phyloP scores from a whole-genome alignment of 2,797 vertebrate genomes.

The Momotus momota region DNA sequence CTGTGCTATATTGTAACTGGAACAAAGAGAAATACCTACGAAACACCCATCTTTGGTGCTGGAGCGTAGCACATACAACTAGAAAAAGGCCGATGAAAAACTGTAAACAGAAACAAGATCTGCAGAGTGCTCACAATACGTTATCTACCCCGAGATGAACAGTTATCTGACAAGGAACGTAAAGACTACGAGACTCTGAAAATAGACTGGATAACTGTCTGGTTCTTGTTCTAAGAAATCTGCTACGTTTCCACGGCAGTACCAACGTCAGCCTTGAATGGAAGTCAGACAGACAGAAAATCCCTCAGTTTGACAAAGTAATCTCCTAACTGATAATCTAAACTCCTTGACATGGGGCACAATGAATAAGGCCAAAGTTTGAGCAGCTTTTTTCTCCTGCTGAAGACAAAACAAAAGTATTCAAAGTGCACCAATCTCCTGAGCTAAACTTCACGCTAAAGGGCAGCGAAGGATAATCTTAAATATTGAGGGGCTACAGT shows the following conservation, averaged over 20 bases:
- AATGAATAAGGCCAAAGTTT: neutral
- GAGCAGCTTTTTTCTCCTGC: neutral
- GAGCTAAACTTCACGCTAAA: neutral
- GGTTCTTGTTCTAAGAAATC: neutral
- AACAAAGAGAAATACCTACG: neutral
- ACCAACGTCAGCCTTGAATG: fast-evolving
- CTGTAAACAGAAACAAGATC: neutral
- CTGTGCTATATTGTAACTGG: fast-evolving
- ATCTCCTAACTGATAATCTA: neutral
- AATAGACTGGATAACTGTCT: neutral
- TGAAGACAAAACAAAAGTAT: neutral
- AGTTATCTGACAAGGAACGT: neutral
- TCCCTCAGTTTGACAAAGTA: neutral
- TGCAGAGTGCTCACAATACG: neutral
- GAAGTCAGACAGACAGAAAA: neutral
- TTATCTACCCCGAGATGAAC: neutral
- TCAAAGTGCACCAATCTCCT: neutral
- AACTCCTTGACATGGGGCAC: neutral
- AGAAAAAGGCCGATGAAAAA: neutral
- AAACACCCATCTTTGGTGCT: neutral
- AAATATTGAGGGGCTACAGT: neutral
- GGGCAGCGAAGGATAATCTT: neutral
- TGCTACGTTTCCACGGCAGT: neutral
- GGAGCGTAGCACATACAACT: neutral
- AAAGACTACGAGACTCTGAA: neutral